Percentiles rank a stretch among this genome's conserved stretches.
Evolutionary conservation across 2,113 vertebrate species (phyloP).

Genomic region (Promerops cafer): DNA sequence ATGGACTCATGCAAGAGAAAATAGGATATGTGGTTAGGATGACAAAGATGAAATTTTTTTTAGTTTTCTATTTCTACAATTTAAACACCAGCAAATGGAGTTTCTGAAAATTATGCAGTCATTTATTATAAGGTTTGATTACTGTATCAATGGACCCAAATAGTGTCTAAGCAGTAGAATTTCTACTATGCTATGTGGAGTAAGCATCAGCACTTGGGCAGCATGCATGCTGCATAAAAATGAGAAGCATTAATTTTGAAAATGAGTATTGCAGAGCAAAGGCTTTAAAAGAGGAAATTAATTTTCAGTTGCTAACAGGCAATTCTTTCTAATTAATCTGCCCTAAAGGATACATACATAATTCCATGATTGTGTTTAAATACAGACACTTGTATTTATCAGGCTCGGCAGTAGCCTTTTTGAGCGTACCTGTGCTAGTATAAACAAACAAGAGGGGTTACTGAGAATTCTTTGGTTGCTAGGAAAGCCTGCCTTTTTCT

Average conservation of each 20-base stretch:
- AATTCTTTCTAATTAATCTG: neutral
- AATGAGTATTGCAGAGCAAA: neutral
- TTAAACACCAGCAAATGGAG: neutral
- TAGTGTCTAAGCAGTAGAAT: neutral
- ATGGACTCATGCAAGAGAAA: neutral
- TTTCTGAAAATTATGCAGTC: neutral
- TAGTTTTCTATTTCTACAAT: neutral
- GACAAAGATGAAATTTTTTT: neutral
- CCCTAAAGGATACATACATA: neutral
- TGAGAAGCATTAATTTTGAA: constrained; percentile 1
- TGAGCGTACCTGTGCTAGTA: neutral
- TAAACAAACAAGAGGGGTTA: neutral
- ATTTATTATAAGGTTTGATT: neutral
- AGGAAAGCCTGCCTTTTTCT: neutral
- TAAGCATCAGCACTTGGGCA: neutral
- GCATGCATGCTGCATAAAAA: neutral
- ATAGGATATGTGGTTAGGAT: neutral
- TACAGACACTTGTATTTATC: neutral
- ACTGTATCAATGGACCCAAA: neutral
- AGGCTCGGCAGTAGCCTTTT: neutral
- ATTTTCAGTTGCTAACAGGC: constrained; percentile 18
- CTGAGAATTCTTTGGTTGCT: neutral
- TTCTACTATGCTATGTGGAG: neutral
- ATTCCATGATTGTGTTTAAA: neutral
- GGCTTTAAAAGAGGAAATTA: neutral